These are phyloP conservation scores for Megaceryle maxima DNA, from an alignment of 2,113 vertebrate species.

Conservation along the genomic window DNA sequence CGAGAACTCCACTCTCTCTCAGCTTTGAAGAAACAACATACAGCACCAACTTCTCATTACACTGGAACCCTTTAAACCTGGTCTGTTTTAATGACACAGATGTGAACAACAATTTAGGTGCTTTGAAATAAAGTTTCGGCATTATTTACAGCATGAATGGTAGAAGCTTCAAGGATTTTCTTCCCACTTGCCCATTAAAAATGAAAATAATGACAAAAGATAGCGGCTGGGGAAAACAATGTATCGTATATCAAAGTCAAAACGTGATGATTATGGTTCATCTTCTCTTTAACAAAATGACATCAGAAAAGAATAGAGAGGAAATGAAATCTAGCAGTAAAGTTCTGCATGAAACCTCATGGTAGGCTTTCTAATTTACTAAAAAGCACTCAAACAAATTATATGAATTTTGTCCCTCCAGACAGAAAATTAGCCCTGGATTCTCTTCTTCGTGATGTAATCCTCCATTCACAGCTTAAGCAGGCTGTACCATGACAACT, in stretches of 20 bases:
- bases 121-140: slow-evolving; percentile 1
- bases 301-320: neutral
- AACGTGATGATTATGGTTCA: neutral
- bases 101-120: neutral
- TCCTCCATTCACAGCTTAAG: neutral
- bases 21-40: slow-evolving; percentile 7
- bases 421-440: neutral
- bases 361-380: neutral
- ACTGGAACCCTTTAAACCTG: neutral
- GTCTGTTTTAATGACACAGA: neutral
- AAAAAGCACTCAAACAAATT: slow-evolving; percentile 11
- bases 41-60: neutral
- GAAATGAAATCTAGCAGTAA: neutral
- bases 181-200: neutral
- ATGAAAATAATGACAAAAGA: neutral
- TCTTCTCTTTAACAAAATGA: neutral
- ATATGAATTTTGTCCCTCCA: neutral
- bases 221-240: neutral
- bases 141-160: neutral
- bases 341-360: neutral
- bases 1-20: slow-evolving; percentile 2
- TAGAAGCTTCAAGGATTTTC: neutral
- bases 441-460: neutral
- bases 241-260: neutral
- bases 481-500: neutral